Evolutionary conservation across 37 sponge, comb jelly and placozoan genomes (phyloP).

Genomic region (Aphrocallistes beatrix): DNA sequence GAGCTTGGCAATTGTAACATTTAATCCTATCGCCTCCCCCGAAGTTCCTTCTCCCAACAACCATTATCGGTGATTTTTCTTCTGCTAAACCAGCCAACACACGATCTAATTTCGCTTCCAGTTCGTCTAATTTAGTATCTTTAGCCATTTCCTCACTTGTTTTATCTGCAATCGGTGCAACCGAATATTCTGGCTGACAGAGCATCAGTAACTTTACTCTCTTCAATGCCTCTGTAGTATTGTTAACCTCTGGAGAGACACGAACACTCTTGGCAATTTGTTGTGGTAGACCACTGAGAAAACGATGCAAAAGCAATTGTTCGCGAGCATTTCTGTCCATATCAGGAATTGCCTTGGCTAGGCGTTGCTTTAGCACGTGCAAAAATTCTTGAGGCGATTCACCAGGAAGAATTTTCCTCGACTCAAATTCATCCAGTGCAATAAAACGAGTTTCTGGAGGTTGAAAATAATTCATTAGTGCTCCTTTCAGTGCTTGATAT

Average conservation of each 20-base stretch:
- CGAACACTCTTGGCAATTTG: background rate
- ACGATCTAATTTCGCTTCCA: background rate
- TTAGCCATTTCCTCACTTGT: background rate
- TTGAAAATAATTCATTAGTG: background rate
- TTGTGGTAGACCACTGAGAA: background rate
- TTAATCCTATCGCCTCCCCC: background rate
- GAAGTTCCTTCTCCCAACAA: background rate
- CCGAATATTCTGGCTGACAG: background rate
- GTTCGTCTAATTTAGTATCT: background rate
- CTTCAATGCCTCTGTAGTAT: background rate
- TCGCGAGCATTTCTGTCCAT: background rate
- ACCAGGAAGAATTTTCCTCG: background rate
- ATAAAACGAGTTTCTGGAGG: background rate
- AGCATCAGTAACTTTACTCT: background rate
- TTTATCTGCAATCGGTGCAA: background rate
- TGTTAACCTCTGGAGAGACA: background rate
- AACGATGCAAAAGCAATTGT: background rate
- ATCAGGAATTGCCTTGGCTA: background rate
- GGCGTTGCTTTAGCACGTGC: background rate
- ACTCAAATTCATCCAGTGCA: background rate
- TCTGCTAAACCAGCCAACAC: background rate
- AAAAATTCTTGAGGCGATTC: slow-evolving; percentile 8
- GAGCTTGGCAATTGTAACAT: background rate
- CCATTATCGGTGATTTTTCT: background rate
- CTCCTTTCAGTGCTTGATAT: background rate